Conservation (phyloP, 2,797 vertebrate genomes). For the Phaenicophaeus curvirostris region DNA sequence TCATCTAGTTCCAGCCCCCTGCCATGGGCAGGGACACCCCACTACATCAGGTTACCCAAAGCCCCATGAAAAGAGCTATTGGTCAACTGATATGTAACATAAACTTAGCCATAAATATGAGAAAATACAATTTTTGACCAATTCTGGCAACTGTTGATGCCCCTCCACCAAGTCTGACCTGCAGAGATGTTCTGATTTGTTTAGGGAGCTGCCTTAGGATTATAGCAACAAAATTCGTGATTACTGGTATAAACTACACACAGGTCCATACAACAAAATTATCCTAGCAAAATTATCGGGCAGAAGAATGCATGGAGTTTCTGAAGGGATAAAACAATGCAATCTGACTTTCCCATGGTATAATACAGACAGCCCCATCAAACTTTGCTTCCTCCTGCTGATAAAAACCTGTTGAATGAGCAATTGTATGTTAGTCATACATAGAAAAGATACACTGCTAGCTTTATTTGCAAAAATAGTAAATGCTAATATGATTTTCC, state of each 20-base stretch:
- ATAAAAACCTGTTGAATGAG: not conserved
- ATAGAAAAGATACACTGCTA: not conserved
- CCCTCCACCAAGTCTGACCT: not conserved
- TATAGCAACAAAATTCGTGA: not conserved
- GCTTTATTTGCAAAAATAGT: not conserved
- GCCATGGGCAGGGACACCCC: no score
- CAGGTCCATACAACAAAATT: not conserved
- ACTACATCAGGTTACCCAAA: no score
- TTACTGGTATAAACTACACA: not conserved
- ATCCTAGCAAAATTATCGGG: not conserved
- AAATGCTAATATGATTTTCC: not conserved
- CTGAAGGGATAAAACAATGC: not conserved
- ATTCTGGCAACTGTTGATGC: not conserved
- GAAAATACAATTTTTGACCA: not conserved
- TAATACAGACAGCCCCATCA: not conserved
- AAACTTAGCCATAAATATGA: not conserved
- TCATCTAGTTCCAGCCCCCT: no score
- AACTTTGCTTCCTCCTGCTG: not conserved
- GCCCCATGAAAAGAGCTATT: not conserved
- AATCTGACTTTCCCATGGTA: not conserved
- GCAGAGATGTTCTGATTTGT: not conserved
- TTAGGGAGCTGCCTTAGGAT: not conserved
- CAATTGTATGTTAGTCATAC: not conserved
- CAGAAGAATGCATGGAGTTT: not conserved
- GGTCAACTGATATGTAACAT: not conserved